Percentiles rank a stretch among this genome's conserved stretches.
phyloP scores from a whole-genome alignment of 1,140 invertebrate species.

The Philaenus spumarius region DNA sequence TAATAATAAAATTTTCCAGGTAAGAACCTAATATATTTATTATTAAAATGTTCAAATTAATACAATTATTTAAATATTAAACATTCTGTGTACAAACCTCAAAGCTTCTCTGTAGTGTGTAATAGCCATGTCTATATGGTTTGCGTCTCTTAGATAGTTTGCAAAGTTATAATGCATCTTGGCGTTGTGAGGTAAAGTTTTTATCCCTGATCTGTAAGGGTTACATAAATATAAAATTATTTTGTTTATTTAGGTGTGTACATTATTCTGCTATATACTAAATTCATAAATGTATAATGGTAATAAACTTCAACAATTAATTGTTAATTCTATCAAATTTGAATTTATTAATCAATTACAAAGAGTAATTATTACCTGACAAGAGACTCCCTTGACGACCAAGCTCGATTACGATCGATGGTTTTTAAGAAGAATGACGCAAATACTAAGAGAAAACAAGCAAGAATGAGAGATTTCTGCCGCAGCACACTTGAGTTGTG shows the following conservation, averaged over 20 bases:
- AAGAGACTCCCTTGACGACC: constrained; percentile 67
- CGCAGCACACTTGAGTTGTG: constrained; percentile 45
- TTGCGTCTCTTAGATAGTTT: constrained; percentile 73
- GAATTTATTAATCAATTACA: not conserved
- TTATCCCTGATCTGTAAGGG: constrained; percentile 66
- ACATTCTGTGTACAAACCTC: no score
- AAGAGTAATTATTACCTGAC: constrained; percentile 62
- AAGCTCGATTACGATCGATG: constrained; percentile 63
- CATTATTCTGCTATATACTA: no score
- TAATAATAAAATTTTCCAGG: no score
- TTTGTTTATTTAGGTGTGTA: no score
- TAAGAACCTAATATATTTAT: no score
- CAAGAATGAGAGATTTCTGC: constrained; percentile 42
- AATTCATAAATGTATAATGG: constrained; percentile 2
- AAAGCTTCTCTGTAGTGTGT: constrained; percentile 74
- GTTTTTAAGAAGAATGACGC: constrained; percentile 56
- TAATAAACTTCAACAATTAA: not conserved
- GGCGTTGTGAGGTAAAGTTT: constrained; percentile 73
- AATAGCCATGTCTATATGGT: constrained; percentile 57
- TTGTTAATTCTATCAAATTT: not conserved
- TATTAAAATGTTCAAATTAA: no score
- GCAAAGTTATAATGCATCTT: constrained; percentile 91
- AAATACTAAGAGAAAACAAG: constrained; percentile 48
- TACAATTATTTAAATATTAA: no score
- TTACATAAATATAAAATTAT: no score